Conservation (phyloP, 2,113 vertebrate genomes). For the Brachypodius melanocephalos region DNA sequence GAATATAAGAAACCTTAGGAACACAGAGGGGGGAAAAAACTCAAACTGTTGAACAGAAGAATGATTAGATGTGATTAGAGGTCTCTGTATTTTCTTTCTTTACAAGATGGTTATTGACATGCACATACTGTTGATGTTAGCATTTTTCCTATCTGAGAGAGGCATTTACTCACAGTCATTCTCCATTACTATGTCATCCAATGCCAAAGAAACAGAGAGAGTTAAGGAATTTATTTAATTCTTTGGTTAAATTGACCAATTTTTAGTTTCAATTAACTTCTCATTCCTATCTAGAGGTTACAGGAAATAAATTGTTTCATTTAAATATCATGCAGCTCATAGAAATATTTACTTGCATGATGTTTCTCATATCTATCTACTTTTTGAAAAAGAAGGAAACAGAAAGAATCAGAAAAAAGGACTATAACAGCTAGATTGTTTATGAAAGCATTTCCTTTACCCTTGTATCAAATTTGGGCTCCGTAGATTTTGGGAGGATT, state of each 20-base stretch:
- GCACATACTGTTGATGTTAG: not conserved
- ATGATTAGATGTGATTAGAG: not conserved
- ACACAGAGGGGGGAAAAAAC: not conserved
- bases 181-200: not conserved
- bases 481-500: not conserved
- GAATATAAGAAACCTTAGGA: not conserved
- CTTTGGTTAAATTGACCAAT: not conserved
- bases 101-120: not conserved
- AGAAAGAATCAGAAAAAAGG: not conserved
- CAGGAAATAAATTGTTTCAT: not conserved
- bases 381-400: not conserved
- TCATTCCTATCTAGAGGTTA: not conserved
- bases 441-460: not conserved
- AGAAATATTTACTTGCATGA: not conserved
- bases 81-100: not conserved
- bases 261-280: not conserved
- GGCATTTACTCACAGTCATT: not conserved
- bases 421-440: not conserved
- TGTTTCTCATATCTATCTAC: not conserved
- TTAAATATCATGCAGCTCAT: not conserved
- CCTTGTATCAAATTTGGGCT: not conserved
- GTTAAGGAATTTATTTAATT: not conserved
- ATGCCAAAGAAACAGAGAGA: not conserved
- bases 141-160: not conserved
- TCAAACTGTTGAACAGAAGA: not conserved